These are phyloP conservation scores for Delia radicum DNA, from an alignment of 1,140 invertebrate species.

Conservation along the genomic window DNA sequence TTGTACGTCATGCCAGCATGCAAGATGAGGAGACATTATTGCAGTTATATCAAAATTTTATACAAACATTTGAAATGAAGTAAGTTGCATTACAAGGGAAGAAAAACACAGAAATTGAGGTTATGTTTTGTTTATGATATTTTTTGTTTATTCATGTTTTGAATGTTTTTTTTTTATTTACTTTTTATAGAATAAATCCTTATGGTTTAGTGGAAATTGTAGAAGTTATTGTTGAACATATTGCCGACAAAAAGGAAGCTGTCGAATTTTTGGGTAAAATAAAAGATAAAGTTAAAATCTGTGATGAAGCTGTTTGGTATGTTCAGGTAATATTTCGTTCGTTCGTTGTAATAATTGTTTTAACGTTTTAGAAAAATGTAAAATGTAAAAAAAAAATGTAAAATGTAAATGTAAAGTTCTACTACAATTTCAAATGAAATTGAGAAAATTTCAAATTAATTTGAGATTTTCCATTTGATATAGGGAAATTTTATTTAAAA, in stretches of 20 bases:
- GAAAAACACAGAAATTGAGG: conserved; percentile 25
- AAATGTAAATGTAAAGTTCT: too few relatives aligned
- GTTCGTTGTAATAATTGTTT: neutral
- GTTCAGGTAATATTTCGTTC: conserved; percentile 33
- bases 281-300: conserved; percentile 84
- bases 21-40: conserved; percentile 78
- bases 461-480: too few relatives aligned
- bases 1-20: conserved; percentile 79
- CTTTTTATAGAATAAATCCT: conserved; percentile 90
- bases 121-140: neutral
- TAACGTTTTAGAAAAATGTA: conserved; percentile 17
- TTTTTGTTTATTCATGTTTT: neutral
- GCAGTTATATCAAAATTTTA: conserved; percentile 88
- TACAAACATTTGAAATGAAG: conserved; percentile 94
- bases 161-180: conserved; percentile 39
- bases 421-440: too few relatives aligned
- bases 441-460: too few relatives aligned
- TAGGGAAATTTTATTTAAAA: too few relatives aligned
- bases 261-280: conserved; percentile 83
- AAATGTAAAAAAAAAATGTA: too few relatives aligned
- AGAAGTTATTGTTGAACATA: conserved; percentile 77
- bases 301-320: conserved; percentile 78
- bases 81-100: conserved; percentile 61
- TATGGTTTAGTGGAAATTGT: conserved; percentile 88
- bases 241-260: conserved; percentile 76